phyloP scores from a whole-genome alignment of 2,797 vertebrate species.

The Balearica regulorum region DNA sequence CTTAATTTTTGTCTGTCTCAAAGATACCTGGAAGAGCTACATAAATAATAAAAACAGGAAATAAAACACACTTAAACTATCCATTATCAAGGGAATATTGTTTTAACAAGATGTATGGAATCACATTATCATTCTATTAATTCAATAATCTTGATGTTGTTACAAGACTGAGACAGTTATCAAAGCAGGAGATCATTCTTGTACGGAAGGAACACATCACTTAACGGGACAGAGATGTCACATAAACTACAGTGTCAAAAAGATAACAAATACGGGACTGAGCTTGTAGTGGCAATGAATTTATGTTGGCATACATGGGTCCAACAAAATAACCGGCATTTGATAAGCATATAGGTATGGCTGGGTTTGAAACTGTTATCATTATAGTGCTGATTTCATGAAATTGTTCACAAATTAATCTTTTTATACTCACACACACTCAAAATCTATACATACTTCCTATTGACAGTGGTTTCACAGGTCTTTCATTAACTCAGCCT shows the following conservation, averaged over 20 bases:
- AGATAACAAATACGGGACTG: neutral
- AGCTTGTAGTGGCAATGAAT: neutral
- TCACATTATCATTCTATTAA: slow-evolving; percentile 31
- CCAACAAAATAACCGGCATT: neutral
- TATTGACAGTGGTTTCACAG: neutral
- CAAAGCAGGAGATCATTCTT: slow-evolving; percentile 16
- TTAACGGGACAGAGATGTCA: slow-evolving; percentile 29
- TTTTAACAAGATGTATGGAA: slow-evolving; percentile 27
- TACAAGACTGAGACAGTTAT: slow-evolving; percentile 39
- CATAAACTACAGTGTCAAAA: neutral
- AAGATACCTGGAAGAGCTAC: neutral
- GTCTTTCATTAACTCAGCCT: neutral
- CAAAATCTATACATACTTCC: neutral
- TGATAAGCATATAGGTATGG: neutral
- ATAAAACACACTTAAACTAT: neutral
- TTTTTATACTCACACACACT: neutral
- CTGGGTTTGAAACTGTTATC: neutral
- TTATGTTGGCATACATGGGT: neutral
- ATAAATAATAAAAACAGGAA: neutral
- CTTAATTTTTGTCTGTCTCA: neutral
- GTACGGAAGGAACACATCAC: neutral
- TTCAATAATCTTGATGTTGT: slow-evolving; percentile 44
- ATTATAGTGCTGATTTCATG: neutral
- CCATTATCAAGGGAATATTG: neutral
- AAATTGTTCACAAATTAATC: neutral